Evolutionary conservation across 2,113 vertebrate genomes (phyloP).

Genomic region (Crotophaga sulcirostris): DNA sequence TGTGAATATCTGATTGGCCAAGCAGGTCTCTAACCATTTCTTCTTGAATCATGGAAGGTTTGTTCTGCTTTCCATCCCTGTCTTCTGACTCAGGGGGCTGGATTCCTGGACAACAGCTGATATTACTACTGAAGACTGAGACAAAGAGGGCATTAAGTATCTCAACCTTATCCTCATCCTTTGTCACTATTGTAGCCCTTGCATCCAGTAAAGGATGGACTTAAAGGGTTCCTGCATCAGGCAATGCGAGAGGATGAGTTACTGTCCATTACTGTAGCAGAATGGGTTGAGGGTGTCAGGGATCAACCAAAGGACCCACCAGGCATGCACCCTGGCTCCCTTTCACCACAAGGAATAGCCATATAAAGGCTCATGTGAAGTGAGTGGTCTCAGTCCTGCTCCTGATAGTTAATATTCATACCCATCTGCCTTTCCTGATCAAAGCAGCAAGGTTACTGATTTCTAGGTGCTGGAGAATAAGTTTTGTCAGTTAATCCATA

Average conservation of each 20-base stretch:
- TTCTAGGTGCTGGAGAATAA: neutral
- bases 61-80: too few relatives aligned
- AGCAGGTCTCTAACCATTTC: too few relatives aligned
- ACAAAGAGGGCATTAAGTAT: too few relatives aligned
- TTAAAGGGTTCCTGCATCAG: neutral
- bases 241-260: neutral
- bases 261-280: neutral
- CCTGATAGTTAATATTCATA: neutral
- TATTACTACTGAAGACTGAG: too few relatives aligned
- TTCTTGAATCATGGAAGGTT: too few relatives aligned
- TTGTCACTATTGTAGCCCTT: too few relatives aligned
- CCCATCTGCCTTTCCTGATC: fast-evolving
- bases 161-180: too few relatives aligned
- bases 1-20: too few relatives aligned
- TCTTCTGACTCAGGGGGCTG: too few relatives aligned
- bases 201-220: neutral
- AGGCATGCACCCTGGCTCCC: neutral
- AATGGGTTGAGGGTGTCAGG: neutral
- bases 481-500: neutral
- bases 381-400: fast-evolving
- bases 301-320: neutral
- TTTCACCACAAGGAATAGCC: neutral
- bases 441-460: neutral
- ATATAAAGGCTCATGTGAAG: neutral
- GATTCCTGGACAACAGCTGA: too few relatives aligned